Percentiles rank a stretch among this genome's conserved stretches.
Conservation (phyloP, 2,113 vertebrate species). For the Mungos mungo region DNA sequence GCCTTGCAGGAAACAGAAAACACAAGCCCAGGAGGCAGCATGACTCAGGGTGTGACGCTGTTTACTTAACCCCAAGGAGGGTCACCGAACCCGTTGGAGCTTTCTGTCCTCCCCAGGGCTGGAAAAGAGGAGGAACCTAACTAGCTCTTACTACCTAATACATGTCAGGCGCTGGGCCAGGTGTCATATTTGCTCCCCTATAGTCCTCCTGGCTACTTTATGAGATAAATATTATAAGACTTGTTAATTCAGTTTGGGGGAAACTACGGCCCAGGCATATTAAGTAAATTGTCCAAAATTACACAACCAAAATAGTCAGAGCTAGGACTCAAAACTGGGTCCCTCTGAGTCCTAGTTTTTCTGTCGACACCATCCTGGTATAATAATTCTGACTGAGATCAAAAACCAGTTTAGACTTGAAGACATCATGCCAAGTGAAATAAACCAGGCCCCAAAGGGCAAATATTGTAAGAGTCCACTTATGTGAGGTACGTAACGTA, state of each 20-base stretch:
- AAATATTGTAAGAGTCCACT: too few relatives aligned
- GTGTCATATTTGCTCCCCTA: too few relatives aligned
- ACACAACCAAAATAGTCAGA: background rate
- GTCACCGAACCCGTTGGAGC: too few relatives aligned
- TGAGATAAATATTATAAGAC: background rate
- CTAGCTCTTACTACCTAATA: background rate
- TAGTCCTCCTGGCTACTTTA: background rate
- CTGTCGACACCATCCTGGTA: fast-evolving
- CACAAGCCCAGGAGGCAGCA: background rate
- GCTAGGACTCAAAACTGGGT: background rate
- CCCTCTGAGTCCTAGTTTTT: background rate
- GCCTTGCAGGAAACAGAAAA: background rate
- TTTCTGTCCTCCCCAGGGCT: fast-evolving
- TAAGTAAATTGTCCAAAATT: background rate
- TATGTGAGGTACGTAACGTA: fast-evolving
- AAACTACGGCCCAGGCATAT: background rate
- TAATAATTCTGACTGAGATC: background rate
- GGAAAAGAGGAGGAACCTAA: background rate
- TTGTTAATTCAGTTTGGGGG: background rate
- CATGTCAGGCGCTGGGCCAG: background rate
- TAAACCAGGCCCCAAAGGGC: background rate
- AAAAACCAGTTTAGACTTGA: background rate
- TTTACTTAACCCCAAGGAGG: too few relatives aligned
- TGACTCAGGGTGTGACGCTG: fast-evolving
- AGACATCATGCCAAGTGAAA: background rate